Evolutionary conservation across 2,797 vertebrate species (phyloP), one percentile per base, ranked within the genome.

Genomic region (Hirundo rustica): DNA sequence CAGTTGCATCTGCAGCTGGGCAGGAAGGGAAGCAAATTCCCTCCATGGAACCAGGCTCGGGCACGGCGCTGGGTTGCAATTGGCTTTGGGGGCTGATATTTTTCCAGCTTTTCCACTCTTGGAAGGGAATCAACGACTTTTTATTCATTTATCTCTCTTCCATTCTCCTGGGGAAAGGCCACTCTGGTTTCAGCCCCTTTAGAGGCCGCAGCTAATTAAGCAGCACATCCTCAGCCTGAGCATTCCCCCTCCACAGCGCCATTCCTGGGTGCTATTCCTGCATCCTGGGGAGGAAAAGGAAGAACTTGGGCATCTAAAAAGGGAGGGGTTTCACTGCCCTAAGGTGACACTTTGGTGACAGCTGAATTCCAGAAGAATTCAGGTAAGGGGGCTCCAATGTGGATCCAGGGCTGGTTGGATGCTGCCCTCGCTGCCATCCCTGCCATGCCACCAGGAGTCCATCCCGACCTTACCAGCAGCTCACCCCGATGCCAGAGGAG

Each of bases 1-100:
- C 89, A 27, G 50, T 91, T 88, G 88, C 95, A 96, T 96, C 96
- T 97, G 96, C 94, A 94, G 91, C 95, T 96, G 96, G 95, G 93
- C 92, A 94, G 92, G 89, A 92, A 90, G 66, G 68, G 75, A 91
- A 77, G 81, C 62, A 66, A 91, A 83, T 61, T 87, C 93, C 92
- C 91, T 70, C 71, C 66, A 23, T 4, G 5, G 84, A 51, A 64
- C 62, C 73, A 27, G 67, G 76, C 79, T 89, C 0, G 2, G 58
- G 84, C 27, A 6, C 2, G 2, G 51, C 70, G n/a, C 67, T 10
- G 36, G 74, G 13, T 22, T 87, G 81, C 57, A 29, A 8, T 74
- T 54, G 85, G 42, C 32, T 81, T 89, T 27, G 83, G 85, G 72
- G 34, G 14, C 23, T 60, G 67, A 75, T 62, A n/a, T 72, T 94